Conservation (phyloP, 2,113 vertebrate genomes). For the Gadus chalcogrammus region DNA sequence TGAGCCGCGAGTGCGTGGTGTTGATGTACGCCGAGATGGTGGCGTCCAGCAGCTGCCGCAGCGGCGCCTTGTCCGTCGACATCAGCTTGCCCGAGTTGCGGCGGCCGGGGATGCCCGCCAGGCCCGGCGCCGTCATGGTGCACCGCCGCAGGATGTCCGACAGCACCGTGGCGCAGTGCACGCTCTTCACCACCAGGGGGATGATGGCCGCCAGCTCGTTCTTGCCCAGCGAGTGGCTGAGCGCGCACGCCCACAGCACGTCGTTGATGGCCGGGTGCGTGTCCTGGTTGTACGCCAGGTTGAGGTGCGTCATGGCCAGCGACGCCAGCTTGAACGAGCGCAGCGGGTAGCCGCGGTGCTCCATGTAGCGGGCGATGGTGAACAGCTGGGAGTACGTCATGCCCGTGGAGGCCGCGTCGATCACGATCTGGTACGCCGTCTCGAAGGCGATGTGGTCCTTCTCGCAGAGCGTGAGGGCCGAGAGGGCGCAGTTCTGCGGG, state of each 20-base stretch:
- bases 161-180: conserved; percentile 95
- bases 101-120: conserved; percentile 92
- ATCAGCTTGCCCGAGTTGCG: conserved; percentile 97
- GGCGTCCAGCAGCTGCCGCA: conserved; percentile 93
- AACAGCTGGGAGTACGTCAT: conserved; percentile 98
- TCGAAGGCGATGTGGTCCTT: conserved; percentile 99
- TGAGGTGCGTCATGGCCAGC: conserved; percentile 95
- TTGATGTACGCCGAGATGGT: conserved; percentile 98
- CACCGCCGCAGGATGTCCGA: conserved; percentile 96
- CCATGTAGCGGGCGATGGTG: conserved; percentile 98
- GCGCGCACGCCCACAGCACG: conserved; percentile 96
- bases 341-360: conserved; percentile 94
- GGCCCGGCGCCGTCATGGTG: conserved; percentile 93
- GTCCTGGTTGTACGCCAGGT: conserved; percentile 99
- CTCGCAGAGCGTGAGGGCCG: conserved; percentile 94
- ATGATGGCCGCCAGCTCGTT: conserved; percentile 97
- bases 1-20: conserved; percentile 96
- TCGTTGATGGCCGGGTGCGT: conserved; percentile 98
- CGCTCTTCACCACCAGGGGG: conserved; percentile 95
- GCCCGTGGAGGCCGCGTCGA: conserved; percentile 90
- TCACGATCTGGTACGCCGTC: conserved; percentile 97
- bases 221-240: conserved; percentile 98
- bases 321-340: conserved; percentile 96
- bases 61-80: conserved; percentile 96
- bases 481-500: conserved; percentile 96